A percentile compares a stretch with the other conserved stretches of the same genome.
These are phyloP conservation scores for Iguana delicatissima DNA, from an alignment of 2,797 vertebrate genomes.

Conservation along the genomic window DNA sequence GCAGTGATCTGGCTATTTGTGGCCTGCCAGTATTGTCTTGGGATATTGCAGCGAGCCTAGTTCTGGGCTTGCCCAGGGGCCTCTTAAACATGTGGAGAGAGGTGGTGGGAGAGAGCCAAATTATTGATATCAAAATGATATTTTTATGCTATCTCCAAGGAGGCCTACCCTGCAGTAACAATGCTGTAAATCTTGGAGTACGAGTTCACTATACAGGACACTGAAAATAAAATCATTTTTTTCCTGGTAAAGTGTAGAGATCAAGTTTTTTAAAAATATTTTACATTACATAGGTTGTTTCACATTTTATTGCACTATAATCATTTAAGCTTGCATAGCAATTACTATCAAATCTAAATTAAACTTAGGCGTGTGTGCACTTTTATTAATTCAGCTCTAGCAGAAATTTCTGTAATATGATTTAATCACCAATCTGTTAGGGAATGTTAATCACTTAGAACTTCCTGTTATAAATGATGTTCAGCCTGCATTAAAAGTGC, in stretches of 20 bases:
- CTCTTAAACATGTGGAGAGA: too few relatives aligned
- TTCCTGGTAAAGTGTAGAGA: background rate
- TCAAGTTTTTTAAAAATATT: background rate
- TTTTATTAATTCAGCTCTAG: constrained; percentile 27
- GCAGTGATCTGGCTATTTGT: too few relatives aligned
- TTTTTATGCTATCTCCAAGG: too few relatives aligned
- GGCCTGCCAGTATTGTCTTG: too few relatives aligned
- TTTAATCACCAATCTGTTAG: background rate
- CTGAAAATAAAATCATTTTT: background rate
- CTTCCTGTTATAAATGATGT: background rate
- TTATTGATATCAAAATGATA: too few relatives aligned
- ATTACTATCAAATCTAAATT: constrained; percentile 21
- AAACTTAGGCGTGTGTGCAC: background rate
- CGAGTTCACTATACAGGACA: background rate
- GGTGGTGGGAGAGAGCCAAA: too few relatives aligned
- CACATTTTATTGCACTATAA: background rate
- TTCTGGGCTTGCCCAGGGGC: too few relatives aligned
- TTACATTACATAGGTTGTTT: background rate
- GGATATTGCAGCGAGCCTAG: too few relatives aligned
- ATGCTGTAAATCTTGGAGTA: background rate
- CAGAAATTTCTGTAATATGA: constrained; percentile 1
- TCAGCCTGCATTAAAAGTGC: background rate
- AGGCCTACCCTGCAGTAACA: too few relatives aligned
- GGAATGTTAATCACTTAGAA: constrained; percentile 28
- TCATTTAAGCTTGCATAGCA: background rate